These are phyloP conservation scores for Diabrotica virgifera DNA, from an alignment of 1,140 invertebrate genomes.

Conservation along the genomic window DNA sequence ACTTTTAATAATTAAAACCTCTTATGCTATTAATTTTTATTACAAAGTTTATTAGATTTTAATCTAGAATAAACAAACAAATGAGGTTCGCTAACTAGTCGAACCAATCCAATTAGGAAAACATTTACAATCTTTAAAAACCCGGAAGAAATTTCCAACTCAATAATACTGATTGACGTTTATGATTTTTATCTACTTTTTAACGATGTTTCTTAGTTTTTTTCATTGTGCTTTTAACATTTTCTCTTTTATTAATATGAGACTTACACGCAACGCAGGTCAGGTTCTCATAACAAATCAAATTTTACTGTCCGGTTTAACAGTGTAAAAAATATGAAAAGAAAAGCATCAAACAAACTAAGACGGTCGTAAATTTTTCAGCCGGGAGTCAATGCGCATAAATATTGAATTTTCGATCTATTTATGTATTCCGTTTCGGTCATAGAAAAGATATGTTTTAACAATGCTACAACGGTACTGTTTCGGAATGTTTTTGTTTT, in stretches of 20 bases:
- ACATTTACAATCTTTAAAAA: background rate
- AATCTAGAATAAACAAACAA: background rate
- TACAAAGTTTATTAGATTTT: background rate
- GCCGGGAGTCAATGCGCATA: background rate
- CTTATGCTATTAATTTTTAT: no score
- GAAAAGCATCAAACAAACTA: background rate
- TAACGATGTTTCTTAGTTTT: background rate
- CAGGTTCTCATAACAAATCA: slow-evolving; percentile 1
- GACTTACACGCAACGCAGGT: background rate
- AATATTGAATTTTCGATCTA: background rate
- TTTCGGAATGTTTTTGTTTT: no score
- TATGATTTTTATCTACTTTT: background rate
- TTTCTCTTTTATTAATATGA: background rate
- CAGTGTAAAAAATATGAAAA: background rate
- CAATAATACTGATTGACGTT: background rate
- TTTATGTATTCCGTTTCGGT: background rate
- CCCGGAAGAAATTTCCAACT: background rate
- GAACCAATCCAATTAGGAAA: background rate
- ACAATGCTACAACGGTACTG: no score
- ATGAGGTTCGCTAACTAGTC: background rate
- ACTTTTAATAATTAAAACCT: no score
- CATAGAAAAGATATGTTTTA: no score
- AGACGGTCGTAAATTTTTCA: background rate
- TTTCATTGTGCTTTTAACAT: background rate
- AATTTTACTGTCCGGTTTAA: background rate